Evolutionary conservation across 2,888 invertebrate species (phyloP).

Genomic region (Autographa pulchrina): DNA sequence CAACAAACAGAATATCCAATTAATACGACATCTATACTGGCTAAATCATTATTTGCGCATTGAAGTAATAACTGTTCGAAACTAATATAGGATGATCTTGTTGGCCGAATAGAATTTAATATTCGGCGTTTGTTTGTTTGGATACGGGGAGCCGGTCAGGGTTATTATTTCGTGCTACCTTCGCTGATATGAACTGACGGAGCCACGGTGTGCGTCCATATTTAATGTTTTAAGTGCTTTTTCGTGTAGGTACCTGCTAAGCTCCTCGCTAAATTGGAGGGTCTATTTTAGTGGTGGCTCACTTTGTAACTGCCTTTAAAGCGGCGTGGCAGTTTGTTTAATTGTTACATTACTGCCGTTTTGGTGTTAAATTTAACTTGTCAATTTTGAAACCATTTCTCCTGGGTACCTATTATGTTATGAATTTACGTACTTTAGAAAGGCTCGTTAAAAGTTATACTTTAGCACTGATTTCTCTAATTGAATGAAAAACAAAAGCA

Average conservation of each 20-base stretch:
- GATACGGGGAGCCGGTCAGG: conserved; percentile 49
- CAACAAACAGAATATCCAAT: conserved; percentile 49
- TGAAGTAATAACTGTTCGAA: conserved; percentile 53
- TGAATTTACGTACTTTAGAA: too few species aligned
- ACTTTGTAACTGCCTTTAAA: conserved; percentile 52
- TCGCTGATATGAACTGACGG: conserved; percentile 69
- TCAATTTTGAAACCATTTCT: neutral
- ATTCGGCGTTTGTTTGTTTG: conserved; percentile 51
- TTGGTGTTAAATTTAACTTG: neutral
- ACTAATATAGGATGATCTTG: conserved; percentile 46
- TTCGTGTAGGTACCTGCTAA: conserved; percentile 73
- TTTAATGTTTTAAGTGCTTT: conserved; percentile 85
- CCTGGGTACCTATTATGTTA: too few species aligned
- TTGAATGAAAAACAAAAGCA: too few species aligned
- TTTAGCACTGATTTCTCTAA: too few species aligned
- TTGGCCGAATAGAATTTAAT: conserved; percentile 47
- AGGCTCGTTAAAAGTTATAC: too few species aligned
- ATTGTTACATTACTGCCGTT: conserved; percentile 36
- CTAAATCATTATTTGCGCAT: conserved; percentile 46
- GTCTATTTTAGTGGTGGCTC: conserved; percentile 54
- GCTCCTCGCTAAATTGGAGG: conserved; percentile 52
- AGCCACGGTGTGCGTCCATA: conserved; percentile 73
- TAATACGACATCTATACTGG: conserved; percentile 36
- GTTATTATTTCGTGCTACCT: conserved; percentile 68
- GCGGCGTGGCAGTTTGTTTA: conserved; percentile 40